A percentile compares a stretch with the other conserved stretches of the same genome.
phyloP scores from a whole-genome alignment of 2,797 vertebrate species.

The Gymnothorax reevesii region DNA sequence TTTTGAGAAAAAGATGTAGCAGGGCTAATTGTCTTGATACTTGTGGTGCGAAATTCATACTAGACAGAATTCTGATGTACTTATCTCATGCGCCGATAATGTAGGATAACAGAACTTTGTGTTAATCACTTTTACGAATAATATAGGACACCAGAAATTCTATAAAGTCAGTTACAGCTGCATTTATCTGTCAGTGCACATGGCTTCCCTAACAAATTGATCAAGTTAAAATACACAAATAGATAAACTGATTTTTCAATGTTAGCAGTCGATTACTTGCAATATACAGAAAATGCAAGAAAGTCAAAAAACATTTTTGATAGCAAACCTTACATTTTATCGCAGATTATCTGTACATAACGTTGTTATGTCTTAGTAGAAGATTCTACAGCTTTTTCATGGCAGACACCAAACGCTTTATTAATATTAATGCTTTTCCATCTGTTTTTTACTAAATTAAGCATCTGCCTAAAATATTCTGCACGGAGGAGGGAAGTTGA shows the following conservation, averaged over 20 bases:
- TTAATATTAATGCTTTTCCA: background rate
- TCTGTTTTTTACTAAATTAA: slow-evolving; percentile 14
- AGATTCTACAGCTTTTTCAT: background rate
- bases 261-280: background rate
- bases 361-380: background rate
- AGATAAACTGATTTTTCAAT: background rate
- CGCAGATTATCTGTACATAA: background rate
- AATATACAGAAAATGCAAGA: background rate
- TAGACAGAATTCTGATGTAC: too few relatives aligned
- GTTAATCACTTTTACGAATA: too few relatives aligned
- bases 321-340: background rate
- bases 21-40: too few relatives aligned
- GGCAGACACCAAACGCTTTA: background rate
- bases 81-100: too few relatives aligned
- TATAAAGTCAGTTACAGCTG: background rate
- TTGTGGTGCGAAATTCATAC: too few relatives aligned
- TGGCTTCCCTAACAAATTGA: background rate
- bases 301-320: too few relatives aligned
- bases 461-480: background rate
- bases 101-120: too few relatives aligned
- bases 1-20: too few relatives aligned
- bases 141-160: too few relatives aligned
- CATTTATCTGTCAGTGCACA: background rate
- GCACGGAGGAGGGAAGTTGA: background rate
- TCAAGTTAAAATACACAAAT: background rate